Evolutionary conservation across 37 sponge, comb jelly and placozoan species (phyloP).

Genomic region (Trichoplax adhaerens): DNA sequence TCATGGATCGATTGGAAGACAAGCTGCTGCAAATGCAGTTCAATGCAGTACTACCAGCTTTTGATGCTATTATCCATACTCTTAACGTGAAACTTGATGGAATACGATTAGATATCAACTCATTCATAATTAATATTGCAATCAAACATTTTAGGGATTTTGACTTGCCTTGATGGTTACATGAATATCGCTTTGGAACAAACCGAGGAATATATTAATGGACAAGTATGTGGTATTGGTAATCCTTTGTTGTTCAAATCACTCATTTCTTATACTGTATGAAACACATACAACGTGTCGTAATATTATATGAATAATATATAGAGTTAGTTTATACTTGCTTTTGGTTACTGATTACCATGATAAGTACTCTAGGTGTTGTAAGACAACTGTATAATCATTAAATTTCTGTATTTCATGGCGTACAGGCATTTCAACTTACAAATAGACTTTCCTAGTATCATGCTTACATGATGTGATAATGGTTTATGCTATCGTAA

Average conservation of each 20-base stretch:
- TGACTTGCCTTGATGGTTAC: slow-evolving; percentile 71
- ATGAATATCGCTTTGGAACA: slow-evolving; percentile 99
- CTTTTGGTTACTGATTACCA: neutral
- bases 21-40: too few species aligned
- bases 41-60: too few species aligned
- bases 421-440: neutral
- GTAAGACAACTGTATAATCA: neutral
- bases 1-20: too few species aligned
- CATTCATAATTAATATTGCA: too few species aligned
- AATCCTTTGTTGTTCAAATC: neutral
- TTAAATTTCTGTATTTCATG: neutral
- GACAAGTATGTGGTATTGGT: slow-evolving; percentile 29
- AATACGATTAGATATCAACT: too few species aligned
- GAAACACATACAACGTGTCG: neutral
- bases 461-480: neutral
- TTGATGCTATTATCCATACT: too few species aligned
- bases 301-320: neutral
- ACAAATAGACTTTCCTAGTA: too few species aligned
- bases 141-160: too few species aligned
- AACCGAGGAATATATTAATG: slow-evolving; percentile 97
- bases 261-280: neutral
- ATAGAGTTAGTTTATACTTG: too few species aligned
- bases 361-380: neutral
- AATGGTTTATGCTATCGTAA: neutral
- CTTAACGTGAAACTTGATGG: too few species aligned